Conservation (phyloP, 2,888 invertebrate species). For the Spilarctia lutea region DNA sequence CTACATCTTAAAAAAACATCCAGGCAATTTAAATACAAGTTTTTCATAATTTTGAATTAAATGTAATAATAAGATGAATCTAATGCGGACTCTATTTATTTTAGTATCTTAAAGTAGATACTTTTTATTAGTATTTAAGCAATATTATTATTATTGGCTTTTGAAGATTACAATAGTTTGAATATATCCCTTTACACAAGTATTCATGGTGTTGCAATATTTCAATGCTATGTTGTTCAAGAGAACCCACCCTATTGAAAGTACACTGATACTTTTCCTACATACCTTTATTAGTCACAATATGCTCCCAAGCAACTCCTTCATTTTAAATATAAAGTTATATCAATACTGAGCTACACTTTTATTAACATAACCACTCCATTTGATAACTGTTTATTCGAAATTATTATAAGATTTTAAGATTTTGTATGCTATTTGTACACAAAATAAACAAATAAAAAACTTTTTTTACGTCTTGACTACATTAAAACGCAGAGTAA, state of each 20-base stretch:
- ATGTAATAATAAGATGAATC: background rate
- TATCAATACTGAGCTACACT: slow-evolving; percentile 1
- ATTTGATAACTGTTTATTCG: background rate
- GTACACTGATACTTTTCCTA: background rate
- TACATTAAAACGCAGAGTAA: slow-evolving; percentile 20
- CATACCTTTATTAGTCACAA: background rate
- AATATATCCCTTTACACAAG: background rate
- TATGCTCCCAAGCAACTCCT: background rate
- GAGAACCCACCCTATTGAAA: no score
- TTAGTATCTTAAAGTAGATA: background rate
- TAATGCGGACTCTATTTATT: background rate
- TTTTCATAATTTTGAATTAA: no score
- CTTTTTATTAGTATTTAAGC: background rate
- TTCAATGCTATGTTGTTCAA: background rate
- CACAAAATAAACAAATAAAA: background rate
- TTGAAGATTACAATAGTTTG: background rate
- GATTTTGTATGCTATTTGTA: background rate
- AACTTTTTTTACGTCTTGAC: slow-evolving; percentile 3
- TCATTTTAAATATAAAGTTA: background rate
- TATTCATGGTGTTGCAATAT: background rate
- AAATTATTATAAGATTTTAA: no score
- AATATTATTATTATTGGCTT: background rate
- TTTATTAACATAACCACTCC: slow-evolving; percentile 6
- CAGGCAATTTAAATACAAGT: no score
- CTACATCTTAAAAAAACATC: background rate